A percentile compares a stretch with the other conserved stretches of the same genome.
These are phyloP conservation scores for Syngnathus rostellatus DNA, from an alignment of 2,797 vertebrate species.

Conservation along the genomic window DNA sequence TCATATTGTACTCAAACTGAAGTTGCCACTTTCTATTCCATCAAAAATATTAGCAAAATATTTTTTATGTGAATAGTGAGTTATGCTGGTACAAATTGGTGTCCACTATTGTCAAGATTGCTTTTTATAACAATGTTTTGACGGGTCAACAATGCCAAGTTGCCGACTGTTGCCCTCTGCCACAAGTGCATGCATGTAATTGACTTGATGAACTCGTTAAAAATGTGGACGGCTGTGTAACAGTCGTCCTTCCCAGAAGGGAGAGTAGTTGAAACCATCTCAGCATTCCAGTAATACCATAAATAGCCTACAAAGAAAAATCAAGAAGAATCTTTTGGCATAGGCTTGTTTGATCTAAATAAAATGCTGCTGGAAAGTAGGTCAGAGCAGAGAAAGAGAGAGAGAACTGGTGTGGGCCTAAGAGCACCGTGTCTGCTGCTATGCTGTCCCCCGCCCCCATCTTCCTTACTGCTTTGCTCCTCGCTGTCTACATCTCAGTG, in stretches of 20 bases:
- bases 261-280: constrained; percentile 46
- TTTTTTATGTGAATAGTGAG: neutral
- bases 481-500: constrained; percentile 1
- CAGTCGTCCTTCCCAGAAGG: constrained; percentile 37
- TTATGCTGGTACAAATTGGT: neutral
- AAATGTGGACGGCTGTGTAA: neutral
- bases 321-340: constrained; percentile 56
- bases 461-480: constrained; percentile 6
- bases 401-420: constrained; percentile 67
- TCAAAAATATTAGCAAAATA: neutral
- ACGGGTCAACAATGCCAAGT: neutral
- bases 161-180: neutral
- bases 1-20: neutral
- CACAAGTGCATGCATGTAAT: neutral
- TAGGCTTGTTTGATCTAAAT: constrained; percentile 65
- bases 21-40: neutral
- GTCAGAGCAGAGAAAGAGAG: constrained; percentile 62
- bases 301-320: constrained; percentile 63
- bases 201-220: constrained; percentile 9
- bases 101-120: neutral
- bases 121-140: neutral
- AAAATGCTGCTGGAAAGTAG: constrained; percentile 69
- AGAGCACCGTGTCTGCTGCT: constrained; percentile 59
- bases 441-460: constrained; percentile 32
- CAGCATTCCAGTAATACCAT: constrained; percentile 47